phyloP scores from a whole-genome alignment of 2,113 vertebrate genomes.

The Corynorhinus townsendii region DNA sequence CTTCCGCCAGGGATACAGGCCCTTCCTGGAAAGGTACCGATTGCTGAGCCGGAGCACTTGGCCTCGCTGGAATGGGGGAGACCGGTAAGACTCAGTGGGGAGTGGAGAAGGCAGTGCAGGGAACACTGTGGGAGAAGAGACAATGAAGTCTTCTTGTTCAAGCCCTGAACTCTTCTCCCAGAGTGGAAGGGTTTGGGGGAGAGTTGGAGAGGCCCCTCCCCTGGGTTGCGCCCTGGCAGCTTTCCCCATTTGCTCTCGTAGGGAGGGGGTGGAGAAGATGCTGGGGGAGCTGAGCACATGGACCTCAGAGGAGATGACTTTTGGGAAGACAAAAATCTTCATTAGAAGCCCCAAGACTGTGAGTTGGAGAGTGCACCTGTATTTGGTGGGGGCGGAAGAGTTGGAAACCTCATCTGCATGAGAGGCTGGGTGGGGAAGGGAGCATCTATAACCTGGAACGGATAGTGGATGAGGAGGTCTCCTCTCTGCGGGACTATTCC shows the following conservation, averaged over 20 bases:
- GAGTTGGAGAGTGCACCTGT: slow-evolving; percentile 52
- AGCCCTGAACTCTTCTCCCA: background rate
- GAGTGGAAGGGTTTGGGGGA: too few relatives aligned
- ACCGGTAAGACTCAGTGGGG: slow-evolving; percentile 71
- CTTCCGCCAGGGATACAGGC: slow-evolving; percentile 80
- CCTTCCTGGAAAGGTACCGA: slow-evolving; percentile 84
- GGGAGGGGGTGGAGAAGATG: slow-evolving; percentile 74
- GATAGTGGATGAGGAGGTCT: background rate
- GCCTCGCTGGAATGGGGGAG: slow-evolving; percentile 76
- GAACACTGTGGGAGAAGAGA: background rate
- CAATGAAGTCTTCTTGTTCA: background rate
- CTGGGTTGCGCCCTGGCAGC: background rate
- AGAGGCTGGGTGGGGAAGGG: background rate
- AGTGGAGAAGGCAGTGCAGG: background rate
- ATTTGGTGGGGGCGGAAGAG: fast-evolving
- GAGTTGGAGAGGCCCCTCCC: background rate
- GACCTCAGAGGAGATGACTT: slow-evolving; percentile 74
- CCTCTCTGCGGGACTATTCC: background rate
- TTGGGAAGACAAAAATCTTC: slow-evolving; percentile 84
- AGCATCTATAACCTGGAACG: background rate
- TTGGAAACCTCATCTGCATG: background rate
- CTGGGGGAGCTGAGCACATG: slow-evolving; percentile 60
- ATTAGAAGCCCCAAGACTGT: slow-evolving; percentile 82
- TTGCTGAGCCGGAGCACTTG: slow-evolving; percentile 79
- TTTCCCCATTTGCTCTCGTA: slow-evolving; percentile 36